phyloP scores from a whole-genome alignment of 2,888 invertebrate genomes.

The Lepidochrysops patricia region DNA sequence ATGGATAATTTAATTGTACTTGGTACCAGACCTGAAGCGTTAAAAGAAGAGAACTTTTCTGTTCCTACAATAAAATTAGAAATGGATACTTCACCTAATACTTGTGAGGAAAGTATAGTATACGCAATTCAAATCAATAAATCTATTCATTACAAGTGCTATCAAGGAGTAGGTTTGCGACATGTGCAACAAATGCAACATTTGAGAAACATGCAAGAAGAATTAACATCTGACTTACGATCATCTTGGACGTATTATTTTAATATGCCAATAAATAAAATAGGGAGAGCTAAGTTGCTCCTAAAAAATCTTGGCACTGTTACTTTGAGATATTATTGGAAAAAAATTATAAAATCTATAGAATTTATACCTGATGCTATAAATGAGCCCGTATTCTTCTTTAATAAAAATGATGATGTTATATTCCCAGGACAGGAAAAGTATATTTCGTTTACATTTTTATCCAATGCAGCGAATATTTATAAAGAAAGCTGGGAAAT shows the following conservation, averaged over 20 bases:
- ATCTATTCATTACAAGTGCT: conserved; percentile 43
- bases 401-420: conserved; percentile 71
- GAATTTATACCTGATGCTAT: conserved; percentile 43
- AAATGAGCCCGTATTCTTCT: conserved; percentile 65
- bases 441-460: conserved; percentile 62
- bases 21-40: conserved; percentile 45
- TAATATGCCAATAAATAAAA: conserved; percentile 43
- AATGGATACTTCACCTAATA: background rate
- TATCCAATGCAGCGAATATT: conserved; percentile 47
- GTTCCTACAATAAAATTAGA: conserved; percentile 3
- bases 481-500: conserved; percentile 67
- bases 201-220: conserved; percentile 34
- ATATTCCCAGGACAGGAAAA: conserved; percentile 65
- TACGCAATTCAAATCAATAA: conserved; percentile 57
- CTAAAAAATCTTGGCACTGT: conserved; percentile 70
- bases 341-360: conserved; percentile 42
- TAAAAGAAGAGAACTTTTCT: conserved; percentile 33
- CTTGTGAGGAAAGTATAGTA: conserved; percentile 24
- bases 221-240: conserved; percentile 41
- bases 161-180: conserved; percentile 33
- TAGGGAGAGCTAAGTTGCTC: conserved; percentile 47
- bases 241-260: conserved; percentile 59
- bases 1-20: conserved; percentile 41
- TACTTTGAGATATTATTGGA: conserved; percentile 66
- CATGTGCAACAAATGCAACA: conserved; percentile 30